Base-by-base conservation (phyloP, 2,888 invertebrate species). In the Cryptosula pallasiana region DNA sequence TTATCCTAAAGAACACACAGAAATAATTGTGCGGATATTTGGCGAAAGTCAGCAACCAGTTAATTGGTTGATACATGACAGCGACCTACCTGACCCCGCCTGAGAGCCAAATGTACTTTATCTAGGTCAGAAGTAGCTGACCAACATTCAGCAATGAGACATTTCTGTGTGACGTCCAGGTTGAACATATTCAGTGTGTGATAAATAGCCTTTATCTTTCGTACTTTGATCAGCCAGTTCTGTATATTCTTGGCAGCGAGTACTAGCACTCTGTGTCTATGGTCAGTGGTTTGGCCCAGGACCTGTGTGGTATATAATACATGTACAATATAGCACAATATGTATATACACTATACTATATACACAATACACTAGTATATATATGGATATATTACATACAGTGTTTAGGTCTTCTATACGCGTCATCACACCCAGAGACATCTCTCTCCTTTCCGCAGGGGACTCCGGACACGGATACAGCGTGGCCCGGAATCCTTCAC, bases 141-240 rank as follows among this genome's bases (percentile, higher is more conserved):
- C 97, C 94, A 99, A 85, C 97, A 96, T 87, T 99, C 98, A 16
- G 97, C 98, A 81, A 99, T 97, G 79, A 98, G 88, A 85, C 96
- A 97, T 86, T 98, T 98, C 85, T 96, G 95, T 0, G 97, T 97
- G n/a, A 97, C 95, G 84, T 98, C 97, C 88, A 98, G 88, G 86
- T 97, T 98, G 89, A 98, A 98, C 82, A 97, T 88, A 87, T 99
- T 99, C 81, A 99, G 87, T 0, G 96, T 97, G 86, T 95, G 95
- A 87, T 97, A 99, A 83, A 98, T 97, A 32, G 98, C 97, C 87
- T 98, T 98, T 84, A 98, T 97, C 88, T 99, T 98, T 81, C 95
- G 91, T 71, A 96, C 96, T 87, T 98, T 98, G 74, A 95, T 91
- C 70, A 86, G 83, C 98, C 98, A 98, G 85, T 93, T 93, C 86